A percentile compares a stretch with the other conserved stretches of the same genome.
phyloP scores from a whole-genome alignment of 2,888 invertebrate genomes.

The Acleris sparsana region DNA sequence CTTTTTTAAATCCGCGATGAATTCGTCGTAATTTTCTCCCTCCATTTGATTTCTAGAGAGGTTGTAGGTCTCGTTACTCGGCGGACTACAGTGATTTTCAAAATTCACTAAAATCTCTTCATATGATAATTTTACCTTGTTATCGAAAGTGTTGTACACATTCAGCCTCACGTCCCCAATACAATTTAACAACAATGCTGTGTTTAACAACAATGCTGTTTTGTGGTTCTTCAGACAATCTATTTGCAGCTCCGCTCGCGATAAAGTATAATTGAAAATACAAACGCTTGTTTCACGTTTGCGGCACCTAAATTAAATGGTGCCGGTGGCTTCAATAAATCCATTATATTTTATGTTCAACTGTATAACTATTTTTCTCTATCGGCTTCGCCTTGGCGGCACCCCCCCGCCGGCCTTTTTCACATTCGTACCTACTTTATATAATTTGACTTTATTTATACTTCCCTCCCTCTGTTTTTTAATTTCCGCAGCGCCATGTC shows the following conservation, averaged over 20 bases:
- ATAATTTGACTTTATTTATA: too few species aligned
- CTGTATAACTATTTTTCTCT: not conserved
- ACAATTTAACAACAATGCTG: slow-evolving; percentile 14
- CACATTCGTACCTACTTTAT: too few species aligned
- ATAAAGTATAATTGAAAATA: too few species aligned
- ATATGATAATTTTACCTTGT: slow-evolving; percentile 7
- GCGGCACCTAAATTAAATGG: not conserved
- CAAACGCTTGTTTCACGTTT: slow-evolving; percentile 8
- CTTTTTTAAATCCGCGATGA: slow-evolving; percentile 10
- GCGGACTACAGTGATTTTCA: slow-evolving; percentile 22
- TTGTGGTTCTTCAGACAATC: slow-evolving; percentile 4
- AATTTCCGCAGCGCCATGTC: too few species aligned
- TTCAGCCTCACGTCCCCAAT: slow-evolving; percentile 7
- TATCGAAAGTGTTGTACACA: slow-evolving; percentile 18
- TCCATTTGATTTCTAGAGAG: slow-evolving; percentile 2
- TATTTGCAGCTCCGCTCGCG: slow-evolving; percentile 7
- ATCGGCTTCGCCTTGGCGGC: too few species aligned
- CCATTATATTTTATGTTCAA: not conserved
- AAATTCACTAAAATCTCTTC: slow-evolving; percentile 6
- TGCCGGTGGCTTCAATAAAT: not conserved
- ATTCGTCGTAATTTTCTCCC: not conserved
- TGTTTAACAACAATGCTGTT: too few species aligned
- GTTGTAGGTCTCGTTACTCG: slow-evolving; percentile 23
- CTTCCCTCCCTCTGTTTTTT: too few species aligned
- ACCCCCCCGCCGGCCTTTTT: too few species aligned